These are phyloP conservation scores for Dichetophora obliterata DNA, from an alignment of 2,888 invertebrate genomes.

Conservation along the genomic window DNA sequence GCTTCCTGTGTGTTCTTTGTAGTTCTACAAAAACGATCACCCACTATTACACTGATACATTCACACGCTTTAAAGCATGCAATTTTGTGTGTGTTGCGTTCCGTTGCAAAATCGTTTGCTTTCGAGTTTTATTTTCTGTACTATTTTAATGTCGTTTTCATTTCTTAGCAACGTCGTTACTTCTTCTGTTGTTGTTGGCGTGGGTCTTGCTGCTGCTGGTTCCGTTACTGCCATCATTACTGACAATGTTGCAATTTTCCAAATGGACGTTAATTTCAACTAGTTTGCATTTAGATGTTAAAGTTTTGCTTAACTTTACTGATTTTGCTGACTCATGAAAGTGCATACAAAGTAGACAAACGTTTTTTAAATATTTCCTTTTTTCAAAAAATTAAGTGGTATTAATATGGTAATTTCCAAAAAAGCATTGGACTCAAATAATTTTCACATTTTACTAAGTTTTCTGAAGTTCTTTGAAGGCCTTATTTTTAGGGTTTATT, in stretches of 20 bases:
- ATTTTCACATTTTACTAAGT: too few species aligned
- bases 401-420: too few species aligned
- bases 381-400: too few species aligned
- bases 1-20: background rate
- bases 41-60: slow-evolving; percentile 1
- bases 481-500: too few species aligned
- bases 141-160: background rate
- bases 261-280: slow-evolving; percentile 44
- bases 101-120: background rate
- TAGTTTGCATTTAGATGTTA: slow-evolving; percentile 40
- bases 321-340: background rate
- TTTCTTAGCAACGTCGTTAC: slow-evolving; percentile 38
- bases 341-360: too few species aligned
- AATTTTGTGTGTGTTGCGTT: slow-evolving; percentile 11
- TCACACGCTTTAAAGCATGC: background rate
- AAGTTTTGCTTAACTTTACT: slow-evolving; percentile 5
- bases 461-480: too few species aligned
- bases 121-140: background rate
- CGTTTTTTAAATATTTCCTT: too few species aligned
- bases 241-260: slow-evolving; percentile 46
- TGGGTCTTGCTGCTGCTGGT: slow-evolving; percentile 35
- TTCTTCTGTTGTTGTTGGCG: slow-evolving; percentile 17
- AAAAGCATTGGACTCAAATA: too few species aligned
- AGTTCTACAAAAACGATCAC: background rate
- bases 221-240: slow-evolving; percentile 34